Base-by-base conservation (phyloP, 2,113 vertebrate species). In the Phasianus colchicus region DNA sequence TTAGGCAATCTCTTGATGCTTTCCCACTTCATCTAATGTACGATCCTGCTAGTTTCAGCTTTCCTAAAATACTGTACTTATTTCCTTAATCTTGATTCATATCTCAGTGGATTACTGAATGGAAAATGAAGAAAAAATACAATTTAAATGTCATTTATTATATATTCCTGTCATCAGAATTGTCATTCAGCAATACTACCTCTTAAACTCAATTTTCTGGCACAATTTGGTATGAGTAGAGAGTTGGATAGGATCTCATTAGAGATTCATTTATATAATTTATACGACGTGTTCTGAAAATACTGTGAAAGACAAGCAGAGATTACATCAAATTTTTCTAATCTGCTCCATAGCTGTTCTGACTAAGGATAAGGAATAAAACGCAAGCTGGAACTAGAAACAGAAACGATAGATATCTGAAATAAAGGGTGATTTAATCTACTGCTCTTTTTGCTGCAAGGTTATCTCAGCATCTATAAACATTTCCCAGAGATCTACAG, bases 381-480 rank as follows among this genome's bases (percentile, higher is more conserved):
- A 86, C 17, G 38, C 6, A 82, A 94, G 48, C 29, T 70, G 30
- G n/a, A 91, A 94, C 66, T 36, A 61, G 50, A 92, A 93, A 93
- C 38, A 86, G 86, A 54, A 54, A 29, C 15, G 15, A 92, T 65
- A 91, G 45, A 30, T 93, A 92, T 90, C 77, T 92, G 90, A 86
- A 96, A 95, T 83, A 96, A 94, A 93, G 76, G 73, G 90, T 50
- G 73, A 86, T 72, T 78, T 86, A 36, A 77, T 83, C 88, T 96
- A 77, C 42, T 72, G 72, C 47, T 89, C 18, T 94, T 67, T 96
- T 67, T 77, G 61, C 81, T 95, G 21, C 36, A 93, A 94, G 95
- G 85, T 95, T 96, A 93, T 90, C 50, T 80, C 22, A 58, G 52
- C 82, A 89, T 73, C 87, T 81, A 74, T 72, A 89, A 92, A 95